phyloP scores from a whole-genome alignment of 2,888 invertebrate genomes.

The Scaptomyza parva region DNA sequence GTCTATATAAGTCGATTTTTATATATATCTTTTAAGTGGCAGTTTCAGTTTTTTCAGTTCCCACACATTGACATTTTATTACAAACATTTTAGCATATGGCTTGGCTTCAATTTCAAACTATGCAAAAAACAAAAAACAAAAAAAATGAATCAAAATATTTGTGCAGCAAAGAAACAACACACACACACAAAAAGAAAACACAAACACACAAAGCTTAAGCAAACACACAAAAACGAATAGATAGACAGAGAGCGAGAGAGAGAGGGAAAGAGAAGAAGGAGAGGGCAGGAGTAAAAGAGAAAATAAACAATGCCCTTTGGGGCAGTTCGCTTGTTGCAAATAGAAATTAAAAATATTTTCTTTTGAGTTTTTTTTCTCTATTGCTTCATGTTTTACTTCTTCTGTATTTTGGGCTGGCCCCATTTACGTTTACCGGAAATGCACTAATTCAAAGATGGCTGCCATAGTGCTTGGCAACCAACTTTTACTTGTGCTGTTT shows the following conservation, averaged over 20 bases:
- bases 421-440: slow-evolving; percentile 66
- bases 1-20: background rate
- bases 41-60: slow-evolving; percentile 2
- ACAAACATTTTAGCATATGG: slow-evolving; percentile 12
- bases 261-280: no score
- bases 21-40: background rate
- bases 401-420: no score
- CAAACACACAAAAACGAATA: slow-evolving; percentile 24
- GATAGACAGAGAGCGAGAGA: background rate
- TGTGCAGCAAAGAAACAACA: slow-evolving; percentile 14
- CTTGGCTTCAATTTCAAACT: background rate
- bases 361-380: background rate
- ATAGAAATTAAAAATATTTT: slow-evolving; percentile 69
- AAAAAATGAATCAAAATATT: slow-evolving; percentile 33
- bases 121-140: no score
- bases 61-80: slow-evolving; percentile 2
- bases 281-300: no score
- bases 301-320: slow-evolving; percentile 24
- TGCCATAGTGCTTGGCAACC: slow-evolving; percentile 37
- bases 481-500: slow-evolving; percentile 68
- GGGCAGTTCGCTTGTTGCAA: slow-evolving; percentile 41
- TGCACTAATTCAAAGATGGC: slow-evolving; percentile 72
- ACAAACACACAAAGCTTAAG: slow-evolving; percentile 12
- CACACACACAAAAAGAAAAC: no score
- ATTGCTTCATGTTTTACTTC: no score